Conservation (phyloP, 1,140 invertebrate species). For the Drosophila ficusphila region DNA sequence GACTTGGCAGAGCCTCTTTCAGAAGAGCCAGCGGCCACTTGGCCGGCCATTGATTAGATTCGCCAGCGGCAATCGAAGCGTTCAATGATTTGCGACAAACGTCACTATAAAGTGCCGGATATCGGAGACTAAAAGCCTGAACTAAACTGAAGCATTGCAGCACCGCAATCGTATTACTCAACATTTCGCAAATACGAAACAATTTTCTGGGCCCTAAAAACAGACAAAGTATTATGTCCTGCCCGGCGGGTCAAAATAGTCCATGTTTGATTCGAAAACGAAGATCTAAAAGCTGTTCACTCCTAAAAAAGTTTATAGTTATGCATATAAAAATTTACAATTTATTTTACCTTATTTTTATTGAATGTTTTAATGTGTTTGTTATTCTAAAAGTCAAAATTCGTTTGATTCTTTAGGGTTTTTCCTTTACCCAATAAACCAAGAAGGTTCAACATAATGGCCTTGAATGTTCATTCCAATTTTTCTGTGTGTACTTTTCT, state of each 20-base stretch:
- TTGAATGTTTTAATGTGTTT: too few species aligned
- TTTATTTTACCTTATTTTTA: neutral
- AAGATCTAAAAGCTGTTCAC: slow-evolving; percentile 1
- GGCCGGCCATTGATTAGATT: slow-evolving; percentile 65
- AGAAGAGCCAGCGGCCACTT: slow-evolving; percentile 15
- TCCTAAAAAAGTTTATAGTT: neutral
- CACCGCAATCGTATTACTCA: slow-evolving; percentile 14
- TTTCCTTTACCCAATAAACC: too few species aligned
- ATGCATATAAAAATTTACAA: too few species aligned
- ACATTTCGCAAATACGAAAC: slow-evolving; percentile 16
- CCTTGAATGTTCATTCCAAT: neutral
- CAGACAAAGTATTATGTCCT: neutral
- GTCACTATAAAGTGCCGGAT: slow-evolving; percentile 13
- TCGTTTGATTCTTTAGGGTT: too few species aligned
- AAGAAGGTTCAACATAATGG: too few species aligned
- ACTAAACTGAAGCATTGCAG: slow-evolving; percentile 11
- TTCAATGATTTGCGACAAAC: slow-evolving; percentile 10
- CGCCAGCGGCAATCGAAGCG: slow-evolving; percentile 27
- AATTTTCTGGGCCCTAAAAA: slow-evolving; percentile 7
- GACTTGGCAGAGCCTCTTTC: slow-evolving; percentile 6
- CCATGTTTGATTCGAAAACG: slow-evolving; percentile 9
- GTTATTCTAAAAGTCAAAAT: too few species aligned
- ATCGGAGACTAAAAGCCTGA: neutral
- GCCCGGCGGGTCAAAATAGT: neutral
- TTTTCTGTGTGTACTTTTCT: slow-evolving; percentile 7